Evolutionary conservation across 2,888 invertebrate genomes (phyloP).

Genomic region (Chaitophorus viminalis): DNA sequence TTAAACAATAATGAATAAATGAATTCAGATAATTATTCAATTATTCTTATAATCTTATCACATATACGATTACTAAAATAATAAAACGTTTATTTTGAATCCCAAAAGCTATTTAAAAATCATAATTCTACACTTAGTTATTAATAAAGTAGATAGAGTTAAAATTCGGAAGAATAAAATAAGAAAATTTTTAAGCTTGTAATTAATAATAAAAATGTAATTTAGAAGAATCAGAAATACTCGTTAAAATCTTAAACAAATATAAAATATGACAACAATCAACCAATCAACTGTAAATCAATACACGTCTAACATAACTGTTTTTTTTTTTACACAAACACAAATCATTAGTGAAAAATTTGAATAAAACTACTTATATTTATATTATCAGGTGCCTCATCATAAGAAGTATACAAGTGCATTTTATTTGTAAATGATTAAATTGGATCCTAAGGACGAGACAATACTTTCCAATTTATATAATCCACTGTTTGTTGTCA

Average conservation of each 20-base stretch:
- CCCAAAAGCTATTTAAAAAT: no score
- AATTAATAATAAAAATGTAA: background rate
- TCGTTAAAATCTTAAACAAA: background rate
- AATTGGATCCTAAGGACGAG: slow-evolving; percentile 15
- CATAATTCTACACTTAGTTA: no score
- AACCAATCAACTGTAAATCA: background rate
- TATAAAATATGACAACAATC: background rate
- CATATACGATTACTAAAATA: no score
- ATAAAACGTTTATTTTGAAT: no score
- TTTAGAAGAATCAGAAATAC: background rate
- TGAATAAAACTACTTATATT: slow-evolving; percentile 4
- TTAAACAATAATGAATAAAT: no score
- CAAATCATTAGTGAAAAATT: background rate
- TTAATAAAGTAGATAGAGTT: background rate
- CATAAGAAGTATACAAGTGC: background rate
- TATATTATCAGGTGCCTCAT: background rate
- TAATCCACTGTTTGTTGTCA: slow-evolving; percentile 32
- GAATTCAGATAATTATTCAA: no score
- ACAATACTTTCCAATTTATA: slow-evolving; percentile 13
- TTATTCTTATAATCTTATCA: no score
- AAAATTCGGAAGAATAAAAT: background rate
- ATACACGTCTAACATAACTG: background rate
- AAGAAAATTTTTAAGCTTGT: background rate
- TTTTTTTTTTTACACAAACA: background rate
- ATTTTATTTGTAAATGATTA: slow-evolving; percentile 53